These are phyloP conservation scores for Epinephelus coioides DNA, from an alignment of 2,797 vertebrate genomes.

Conservation along the genomic window DNA sequence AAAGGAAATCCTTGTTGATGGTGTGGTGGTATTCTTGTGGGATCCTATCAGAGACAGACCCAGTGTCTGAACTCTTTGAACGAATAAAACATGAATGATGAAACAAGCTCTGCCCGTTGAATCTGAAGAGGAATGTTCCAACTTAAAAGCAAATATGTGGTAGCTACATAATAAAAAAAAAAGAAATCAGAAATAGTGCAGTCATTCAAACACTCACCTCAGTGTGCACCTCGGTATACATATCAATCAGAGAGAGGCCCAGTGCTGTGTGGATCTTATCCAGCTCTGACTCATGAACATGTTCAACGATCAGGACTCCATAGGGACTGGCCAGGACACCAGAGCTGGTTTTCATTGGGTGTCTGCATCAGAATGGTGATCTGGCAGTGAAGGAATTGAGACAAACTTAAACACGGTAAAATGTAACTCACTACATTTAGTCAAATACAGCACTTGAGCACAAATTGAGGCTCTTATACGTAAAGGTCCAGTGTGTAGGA, in stretches of 20 bases:
- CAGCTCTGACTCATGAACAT: conserved; percentile 81
- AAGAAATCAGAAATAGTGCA: background rate
- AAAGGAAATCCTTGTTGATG: conserved; percentile 53
- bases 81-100: conserved; percentile 20
- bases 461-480: no score
- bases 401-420: background rate
- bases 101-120: background rate
- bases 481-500: no score
- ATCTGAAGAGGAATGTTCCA: conserved; percentile 6
- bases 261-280: conserved; percentile 86
- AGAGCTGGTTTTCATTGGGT: conserved; percentile 65
- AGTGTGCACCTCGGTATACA: conserved; percentile 85
- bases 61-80: conserved; percentile 27
- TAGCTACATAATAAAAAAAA: background rate
- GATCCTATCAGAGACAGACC: conserved; percentile 26
- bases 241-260: conserved; percentile 86
- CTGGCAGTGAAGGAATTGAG: conserved; percentile 27
- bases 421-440: background rate
- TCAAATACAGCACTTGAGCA: background rate
- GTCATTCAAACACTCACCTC: conserved; percentile 83
- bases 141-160: conserved; percentile 7
- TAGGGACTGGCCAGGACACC: conserved; percentile 76
- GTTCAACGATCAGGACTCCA: conserved; percentile 88
- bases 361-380: conserved; percentile 59
- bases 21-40: conserved; percentile 40